A percentile compares a stretch with the other conserved stretches of the same genome.
Evolutionary conservation across 2,113 vertebrate genomes (phyloP).

Genomic region (Lethenteron reissneri): DNA sequence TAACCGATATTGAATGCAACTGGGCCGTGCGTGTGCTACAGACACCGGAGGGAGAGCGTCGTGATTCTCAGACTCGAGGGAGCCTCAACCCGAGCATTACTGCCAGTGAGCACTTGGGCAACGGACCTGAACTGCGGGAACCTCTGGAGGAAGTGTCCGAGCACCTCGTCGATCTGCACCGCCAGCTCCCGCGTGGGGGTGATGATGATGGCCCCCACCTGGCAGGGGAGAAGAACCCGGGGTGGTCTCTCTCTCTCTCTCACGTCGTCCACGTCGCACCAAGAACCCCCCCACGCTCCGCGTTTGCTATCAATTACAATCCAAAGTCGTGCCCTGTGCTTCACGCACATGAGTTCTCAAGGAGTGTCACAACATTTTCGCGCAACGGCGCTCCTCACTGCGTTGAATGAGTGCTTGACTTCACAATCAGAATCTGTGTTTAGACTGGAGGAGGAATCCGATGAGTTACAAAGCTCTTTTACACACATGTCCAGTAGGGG

Average conservation of each 20-base stretch:
- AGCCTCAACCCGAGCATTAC: no score
- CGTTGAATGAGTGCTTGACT: no score
- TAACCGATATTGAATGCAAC: no score
- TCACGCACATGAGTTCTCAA: background rate
- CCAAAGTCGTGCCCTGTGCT: background rate
- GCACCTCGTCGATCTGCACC: slow-evolving; percentile 65
- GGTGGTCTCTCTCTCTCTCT: background rate
- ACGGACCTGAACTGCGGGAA: slow-evolving; percentile 57
- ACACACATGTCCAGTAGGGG: no score
- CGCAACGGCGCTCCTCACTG: no score
- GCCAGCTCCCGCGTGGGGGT: slow-evolving; percentile 79
- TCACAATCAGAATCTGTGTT: no score
- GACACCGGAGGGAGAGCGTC: no score
- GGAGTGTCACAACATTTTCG: background rate
- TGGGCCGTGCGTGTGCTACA: no score
- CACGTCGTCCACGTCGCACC: background rate
- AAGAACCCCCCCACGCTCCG: background rate
- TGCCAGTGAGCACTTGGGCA: no score
- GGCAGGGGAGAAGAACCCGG: background rate
- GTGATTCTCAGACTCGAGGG: no score
- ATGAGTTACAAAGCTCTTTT: no score
- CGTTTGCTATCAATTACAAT: background rate
- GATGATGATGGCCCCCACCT: slow-evolving; percentile 75
- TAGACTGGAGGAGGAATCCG: no score
- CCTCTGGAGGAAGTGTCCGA: slow-evolving; percentile 38